Base-by-base conservation (phyloP, 2,888 invertebrate species). In the Amiota communis region DNA sequence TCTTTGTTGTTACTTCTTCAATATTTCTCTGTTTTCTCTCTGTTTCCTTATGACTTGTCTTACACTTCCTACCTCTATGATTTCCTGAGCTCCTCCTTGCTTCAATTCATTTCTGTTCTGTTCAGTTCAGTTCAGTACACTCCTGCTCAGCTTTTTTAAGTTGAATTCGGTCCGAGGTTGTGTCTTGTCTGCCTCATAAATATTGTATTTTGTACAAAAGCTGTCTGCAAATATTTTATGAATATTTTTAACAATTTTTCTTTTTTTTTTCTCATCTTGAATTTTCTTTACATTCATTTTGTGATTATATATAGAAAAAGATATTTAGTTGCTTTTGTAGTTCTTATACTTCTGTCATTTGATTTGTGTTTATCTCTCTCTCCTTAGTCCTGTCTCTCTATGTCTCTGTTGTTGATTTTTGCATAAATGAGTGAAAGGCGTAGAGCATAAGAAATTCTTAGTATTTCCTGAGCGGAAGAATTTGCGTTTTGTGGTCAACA, bases 201-300 rank as follows among this genome's bases (percentile, higher is more conserved):
- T 59, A 17, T 59, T 59, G 8, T 59, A 9, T 59, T 59, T 59
- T 17, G 20, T 20, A 20, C 59, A 59, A 59, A n/a, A 59, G 20
- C 10, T 17, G 17, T 59, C 11, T 17, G 59, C 59, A 59, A 59
- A 59, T 17, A 59, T 20, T 59, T 59, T 59, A 59, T 59, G 59
- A 59, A 59, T 59, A 59, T 17, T 59, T 59, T 59, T 36, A 36
- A 36, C 36, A 36, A 36, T 36, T 36, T 36, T 36, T 36, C 36
- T 6, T 36, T 36, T 36, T 36, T 36, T 23, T 23, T 23, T 23
- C 36, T 36, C 36, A 36, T 36, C 36, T 36, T 6, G 6, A 36
- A 36, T 36, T 36, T 36, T 36, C 36, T 6, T 36, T 36, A 36
- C 36, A 4, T 36, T 36, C 36, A 36, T 36, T 36, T 36, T 36